phyloP scores from a whole-genome alignment of 1,140 invertebrate genomes.

The Diuraphis noxia region DNA sequence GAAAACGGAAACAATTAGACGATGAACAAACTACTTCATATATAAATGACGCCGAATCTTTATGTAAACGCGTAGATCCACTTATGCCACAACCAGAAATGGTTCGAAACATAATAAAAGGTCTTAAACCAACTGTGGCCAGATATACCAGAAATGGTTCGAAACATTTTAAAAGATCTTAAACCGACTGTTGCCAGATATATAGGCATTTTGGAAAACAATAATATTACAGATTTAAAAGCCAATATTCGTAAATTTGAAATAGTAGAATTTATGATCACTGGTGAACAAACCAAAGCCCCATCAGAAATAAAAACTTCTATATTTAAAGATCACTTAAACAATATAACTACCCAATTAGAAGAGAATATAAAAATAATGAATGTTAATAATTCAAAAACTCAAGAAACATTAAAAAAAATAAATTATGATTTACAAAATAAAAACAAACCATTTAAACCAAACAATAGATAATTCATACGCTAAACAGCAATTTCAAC shows the following conservation, averaged over 20 bases:
- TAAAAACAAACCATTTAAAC: no score
- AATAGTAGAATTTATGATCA: conserved; percentile 5
- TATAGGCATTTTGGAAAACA: background rate
- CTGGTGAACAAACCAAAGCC: background rate
- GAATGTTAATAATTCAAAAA: no score
- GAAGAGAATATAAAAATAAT: no score
- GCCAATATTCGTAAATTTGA: background rate
- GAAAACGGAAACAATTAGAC: background rate
- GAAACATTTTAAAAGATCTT: background rate
- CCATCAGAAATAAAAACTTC: background rate
- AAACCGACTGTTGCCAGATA: background rate
- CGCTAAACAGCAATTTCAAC: no score
- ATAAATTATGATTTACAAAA: no score
- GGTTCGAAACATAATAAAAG: conserved; percentile 2
- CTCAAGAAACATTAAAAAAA: no score
- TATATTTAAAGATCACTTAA: background rate
- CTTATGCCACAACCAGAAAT: background rate
- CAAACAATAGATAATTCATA: no score
- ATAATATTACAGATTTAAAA: background rate
- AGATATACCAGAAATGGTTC: conserved; percentile 1
- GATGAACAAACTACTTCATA: background rate
- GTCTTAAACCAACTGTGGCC: background rate
- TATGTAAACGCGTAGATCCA: background rate
- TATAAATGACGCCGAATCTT: background rate
- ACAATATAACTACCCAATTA: no score